These are phyloP conservation scores for Drosophila austrosaltans DNA, from an alignment of 2,888 invertebrate genomes.

Conservation along the genomic window DNA sequence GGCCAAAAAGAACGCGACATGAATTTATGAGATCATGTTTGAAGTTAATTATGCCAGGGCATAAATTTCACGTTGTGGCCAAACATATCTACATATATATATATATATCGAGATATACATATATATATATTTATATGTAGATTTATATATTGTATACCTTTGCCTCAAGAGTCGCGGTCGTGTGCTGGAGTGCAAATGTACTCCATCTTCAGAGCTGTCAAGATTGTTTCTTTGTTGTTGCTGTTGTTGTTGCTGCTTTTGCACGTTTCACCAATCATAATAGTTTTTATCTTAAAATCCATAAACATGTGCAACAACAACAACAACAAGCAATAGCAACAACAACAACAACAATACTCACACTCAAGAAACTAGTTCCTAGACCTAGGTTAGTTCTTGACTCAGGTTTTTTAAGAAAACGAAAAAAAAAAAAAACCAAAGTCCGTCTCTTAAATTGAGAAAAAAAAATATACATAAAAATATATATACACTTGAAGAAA, in stretches of 20 bases:
- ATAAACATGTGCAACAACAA: conserved; percentile 74
- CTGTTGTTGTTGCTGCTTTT: conserved; percentile 38
- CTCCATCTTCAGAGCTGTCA: conserved; percentile 52
- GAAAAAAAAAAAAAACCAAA: background rate
- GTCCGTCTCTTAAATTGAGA: conserved; percentile 10
- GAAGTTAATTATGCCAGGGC: conserved; percentile 79
- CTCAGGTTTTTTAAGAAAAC: conserved; percentile 32
- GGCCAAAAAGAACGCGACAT: conserved; percentile 64
- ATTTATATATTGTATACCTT: background rate
- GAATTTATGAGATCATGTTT: conserved; percentile 80
- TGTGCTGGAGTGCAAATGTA: conserved; percentile 49
- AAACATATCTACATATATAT: conserved; percentile 22
- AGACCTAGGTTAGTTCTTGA: conserved; percentile 75
- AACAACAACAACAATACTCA: background rate
- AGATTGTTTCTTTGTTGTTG: conserved; percentile 44
- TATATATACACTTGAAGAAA: background rate
- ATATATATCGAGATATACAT: conserved; percentile 1
- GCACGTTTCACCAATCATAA: conserved; percentile 74
- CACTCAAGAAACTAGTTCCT: conserved; percentile 62
- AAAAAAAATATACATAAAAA: background rate
- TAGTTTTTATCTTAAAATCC: conserved; percentile 71
- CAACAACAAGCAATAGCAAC: conserved; percentile 19
- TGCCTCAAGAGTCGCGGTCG: conserved; percentile 24
- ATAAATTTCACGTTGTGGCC: conserved; percentile 60
- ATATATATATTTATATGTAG: conserved; percentile 23